Base-by-base conservation (phyloP, 2,797 vertebrate species). In the Squalus acanthias region DNA sequence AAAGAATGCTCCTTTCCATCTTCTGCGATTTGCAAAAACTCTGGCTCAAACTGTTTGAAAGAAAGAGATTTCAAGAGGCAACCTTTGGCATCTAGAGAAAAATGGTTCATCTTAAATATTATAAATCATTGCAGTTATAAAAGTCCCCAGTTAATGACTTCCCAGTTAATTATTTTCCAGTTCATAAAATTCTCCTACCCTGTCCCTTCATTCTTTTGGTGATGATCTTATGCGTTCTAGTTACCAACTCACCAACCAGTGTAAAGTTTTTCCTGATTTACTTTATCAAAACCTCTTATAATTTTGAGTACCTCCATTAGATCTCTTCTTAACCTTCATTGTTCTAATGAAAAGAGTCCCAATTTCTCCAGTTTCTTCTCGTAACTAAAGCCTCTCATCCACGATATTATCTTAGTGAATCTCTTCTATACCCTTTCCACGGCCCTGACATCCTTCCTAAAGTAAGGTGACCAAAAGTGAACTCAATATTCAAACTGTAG, bases 21-120 rank as follows among this genome's bases (percentile, higher is more conserved):
- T 96, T 99, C 98, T 1, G 97, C 97, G 89, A 98, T 97, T 96
- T 98, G 97, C 85, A 99, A 97, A 0, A 97, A 97, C 72, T 98
- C 98, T 96, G 98, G 98, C 96, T 97, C 97, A 97, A 99, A 98
- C 98, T 98, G 96, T 96, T 85, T 69, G 60, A 85, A 96, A 29
- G 60, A 85, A 67, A 63, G 24, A n/a, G 3, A 85, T 63, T 91
- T 87, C 12, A 88, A 65, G 10, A 46, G 5, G 63, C 76, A 88
- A 70, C 20, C 96, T 96, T 39, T 63, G 20, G 5, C 76, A 76
- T 24, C 50, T 46, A 26, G 3, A 24, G 24, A 70, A 50, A 72
- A 63, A 50, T 1, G 7, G 17, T 88, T 88, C 50, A 15, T n/a
- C 29, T 91, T 17, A 91, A 63, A 60, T 33, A 91, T 91, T 91